These are phyloP conservation scores for Chamaea fasciata DNA, from an alignment of 2,113 vertebrate species.

Conservation along the genomic window DNA sequence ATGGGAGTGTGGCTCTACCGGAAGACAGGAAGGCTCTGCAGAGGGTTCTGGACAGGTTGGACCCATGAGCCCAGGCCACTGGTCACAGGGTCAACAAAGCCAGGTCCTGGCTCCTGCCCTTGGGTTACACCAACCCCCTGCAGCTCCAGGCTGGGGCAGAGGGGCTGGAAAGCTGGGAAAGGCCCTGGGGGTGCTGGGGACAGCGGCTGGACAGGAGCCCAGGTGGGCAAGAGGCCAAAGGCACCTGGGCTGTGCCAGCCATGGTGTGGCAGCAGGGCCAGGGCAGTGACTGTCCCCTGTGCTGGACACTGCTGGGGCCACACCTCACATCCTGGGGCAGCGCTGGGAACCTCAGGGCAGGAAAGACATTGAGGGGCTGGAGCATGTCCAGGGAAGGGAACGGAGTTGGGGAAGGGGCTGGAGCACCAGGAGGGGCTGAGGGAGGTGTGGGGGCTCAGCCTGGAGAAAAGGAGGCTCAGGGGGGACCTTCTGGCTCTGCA, in stretches of 20 bases:
- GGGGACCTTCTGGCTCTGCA: background rate
- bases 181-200: background rate
- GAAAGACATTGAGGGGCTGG: no score
- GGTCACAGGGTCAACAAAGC: background rate
- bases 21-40: background rate
- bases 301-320: no score
- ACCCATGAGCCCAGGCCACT: background rate
- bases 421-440: background rate
- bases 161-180: background rate
- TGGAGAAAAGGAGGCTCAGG: background rate
- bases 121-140: background rate
- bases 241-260: no score
- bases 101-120: background rate
- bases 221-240: no score
- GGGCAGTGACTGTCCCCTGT: background rate
- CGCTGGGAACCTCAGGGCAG: no score
- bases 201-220: no score
- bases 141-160: background rate
- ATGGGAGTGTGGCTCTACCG: background rate
- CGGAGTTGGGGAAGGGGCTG: background rate
- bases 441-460: background rate
- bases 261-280: background rate
- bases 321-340: no score
- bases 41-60: background rate
- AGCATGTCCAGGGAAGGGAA: no score